Conservation (phyloP, 1,140 invertebrate genomes). For the Megalonaias nervosa region DNA sequence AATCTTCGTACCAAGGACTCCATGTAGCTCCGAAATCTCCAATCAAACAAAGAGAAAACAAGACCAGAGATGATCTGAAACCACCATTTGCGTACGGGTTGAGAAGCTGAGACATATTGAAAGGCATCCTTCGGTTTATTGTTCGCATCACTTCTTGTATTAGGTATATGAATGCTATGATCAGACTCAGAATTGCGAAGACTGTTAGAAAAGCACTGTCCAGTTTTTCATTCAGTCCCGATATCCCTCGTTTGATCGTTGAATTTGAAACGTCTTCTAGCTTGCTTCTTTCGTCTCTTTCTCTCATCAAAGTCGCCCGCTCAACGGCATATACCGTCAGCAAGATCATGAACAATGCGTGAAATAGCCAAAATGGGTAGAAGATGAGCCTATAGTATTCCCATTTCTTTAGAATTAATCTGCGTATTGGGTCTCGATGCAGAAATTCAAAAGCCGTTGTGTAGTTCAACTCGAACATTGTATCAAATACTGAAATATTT, state of each 20-base stretch:
- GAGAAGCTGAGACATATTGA: neutral
- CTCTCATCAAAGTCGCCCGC: neutral
- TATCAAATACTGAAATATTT: conserved; percentile 37
- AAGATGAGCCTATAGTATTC: conserved; percentile 27
- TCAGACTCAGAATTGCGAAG: conserved; percentile 23
- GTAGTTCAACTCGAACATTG: conserved; percentile 31
- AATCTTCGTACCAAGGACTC: conserved; percentile 3
- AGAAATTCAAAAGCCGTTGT: conserved; percentile 37
- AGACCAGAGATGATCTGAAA: conserved; percentile 39
- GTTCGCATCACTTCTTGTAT: conserved; percentile 6
- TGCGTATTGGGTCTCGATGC: conserved; percentile 27
- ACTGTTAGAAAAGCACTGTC: neutral
- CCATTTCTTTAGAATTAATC: conserved; percentile 44
- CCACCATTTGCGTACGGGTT: conserved; percentile 23
- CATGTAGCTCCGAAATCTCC: conserved; percentile 28
- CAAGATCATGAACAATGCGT: conserved; percentile 31
- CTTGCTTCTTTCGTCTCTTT: neutral
- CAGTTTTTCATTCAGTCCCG: neutral
- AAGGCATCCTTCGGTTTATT: conserved; percentile 13
- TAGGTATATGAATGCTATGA: conserved; percentile 28
- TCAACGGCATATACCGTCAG: conserved; percentile 37
- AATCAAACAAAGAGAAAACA: conserved; percentile 43
- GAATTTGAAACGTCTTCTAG: neutral
- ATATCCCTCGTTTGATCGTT: neutral
- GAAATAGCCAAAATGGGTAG: conserved; percentile 33